Percentiles rank a stretch among this genome's conserved stretches.
phyloP scores from a whole-genome alignment of 1,140 invertebrate species.

The Eupeodes corollae region DNA sequence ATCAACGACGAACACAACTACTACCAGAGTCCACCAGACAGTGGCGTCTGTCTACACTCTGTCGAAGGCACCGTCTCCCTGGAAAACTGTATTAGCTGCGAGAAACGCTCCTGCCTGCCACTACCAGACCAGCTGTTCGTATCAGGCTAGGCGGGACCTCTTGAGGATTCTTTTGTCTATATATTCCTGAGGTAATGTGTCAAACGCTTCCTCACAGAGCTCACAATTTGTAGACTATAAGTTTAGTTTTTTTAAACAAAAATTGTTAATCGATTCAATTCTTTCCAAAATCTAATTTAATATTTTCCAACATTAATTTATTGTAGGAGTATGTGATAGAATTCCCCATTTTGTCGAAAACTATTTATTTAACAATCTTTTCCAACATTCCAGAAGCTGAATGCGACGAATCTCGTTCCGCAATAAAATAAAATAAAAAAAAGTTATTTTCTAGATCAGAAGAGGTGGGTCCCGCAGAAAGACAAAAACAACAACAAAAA shows the following conservation, averaged over 20 bases:
- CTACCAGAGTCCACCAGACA: slow-evolving; percentile 2
- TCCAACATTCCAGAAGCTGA: too few relatives aligned
- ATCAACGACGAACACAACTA: slow-evolving; percentile 17
- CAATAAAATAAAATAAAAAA: too few relatives aligned
- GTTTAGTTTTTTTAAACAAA: slow-evolving; percentile 6
- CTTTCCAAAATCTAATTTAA: slow-evolving; percentile 12
- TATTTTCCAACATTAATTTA: slow-evolving; percentile 3
- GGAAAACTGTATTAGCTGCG: slow-evolving; percentile 42
- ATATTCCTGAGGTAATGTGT: slow-evolving; percentile 8
- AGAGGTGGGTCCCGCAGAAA: too few relatives aligned
- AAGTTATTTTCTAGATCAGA: too few relatives aligned
- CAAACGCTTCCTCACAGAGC: too few relatives aligned
- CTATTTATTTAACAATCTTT: too few relatives aligned
- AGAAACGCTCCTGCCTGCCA: slow-evolving; percentile 22
- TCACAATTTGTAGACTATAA: slow-evolving; percentile 1
- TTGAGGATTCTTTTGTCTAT: slow-evolving; percentile 9
- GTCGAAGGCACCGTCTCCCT: slow-evolving; percentile 42
- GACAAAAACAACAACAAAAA: too few relatives aligned
- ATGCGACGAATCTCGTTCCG: too few relatives aligned
- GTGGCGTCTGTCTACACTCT: slow-evolving; percentile 43
- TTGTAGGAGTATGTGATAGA: slow-evolving; percentile 17
- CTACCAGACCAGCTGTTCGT: slow-evolving; percentile 17
- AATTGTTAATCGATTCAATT: slow-evolving; percentile 21
- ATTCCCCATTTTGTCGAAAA: neutral
- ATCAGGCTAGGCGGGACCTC: slow-evolving; percentile 6